Conservation (phyloP, 1,140 invertebrate species). For the Euwallacea similis region DNA sequence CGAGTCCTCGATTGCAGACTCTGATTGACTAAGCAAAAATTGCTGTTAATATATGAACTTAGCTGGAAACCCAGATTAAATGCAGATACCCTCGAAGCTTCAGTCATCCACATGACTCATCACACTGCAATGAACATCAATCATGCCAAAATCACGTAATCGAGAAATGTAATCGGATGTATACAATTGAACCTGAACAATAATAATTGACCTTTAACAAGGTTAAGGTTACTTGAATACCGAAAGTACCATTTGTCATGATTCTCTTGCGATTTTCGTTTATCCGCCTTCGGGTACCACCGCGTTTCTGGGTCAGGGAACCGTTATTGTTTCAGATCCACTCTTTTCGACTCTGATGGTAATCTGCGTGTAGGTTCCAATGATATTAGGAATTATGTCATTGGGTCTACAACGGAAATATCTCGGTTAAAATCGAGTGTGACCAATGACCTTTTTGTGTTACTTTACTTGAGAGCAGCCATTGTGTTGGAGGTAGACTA, state of each 20-base stretch:
- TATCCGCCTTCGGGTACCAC: neutral
- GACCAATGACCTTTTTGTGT: conserved; percentile 1
- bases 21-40: too few species aligned
- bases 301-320: conserved; percentile 9
- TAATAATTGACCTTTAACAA: conserved; percentile 3
- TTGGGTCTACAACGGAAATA: conserved; percentile 9
- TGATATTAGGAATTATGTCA: conserved; percentile 20
- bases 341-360: conserved; percentile 10
- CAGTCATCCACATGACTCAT: too few species aligned
- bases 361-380: conserved; percentile 4
- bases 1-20: too few species aligned
- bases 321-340: conserved; percentile 7
- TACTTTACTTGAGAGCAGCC: neutral
- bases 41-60: too few species aligned
- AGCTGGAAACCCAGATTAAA: too few species aligned
- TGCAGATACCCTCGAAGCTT: too few species aligned
- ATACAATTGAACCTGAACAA: neutral
- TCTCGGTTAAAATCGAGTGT: conserved; percentile 5
- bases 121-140: too few species aligned
- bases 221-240: neutral
- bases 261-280: conserved; percentile 4
- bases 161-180: too few species aligned
- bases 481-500: neutral
- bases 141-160: too few species aligned
- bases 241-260: conserved; percentile 6